Conservation (phyloP, 2,797 vertebrate species). For the Eidolon dupreanum region DNA sequence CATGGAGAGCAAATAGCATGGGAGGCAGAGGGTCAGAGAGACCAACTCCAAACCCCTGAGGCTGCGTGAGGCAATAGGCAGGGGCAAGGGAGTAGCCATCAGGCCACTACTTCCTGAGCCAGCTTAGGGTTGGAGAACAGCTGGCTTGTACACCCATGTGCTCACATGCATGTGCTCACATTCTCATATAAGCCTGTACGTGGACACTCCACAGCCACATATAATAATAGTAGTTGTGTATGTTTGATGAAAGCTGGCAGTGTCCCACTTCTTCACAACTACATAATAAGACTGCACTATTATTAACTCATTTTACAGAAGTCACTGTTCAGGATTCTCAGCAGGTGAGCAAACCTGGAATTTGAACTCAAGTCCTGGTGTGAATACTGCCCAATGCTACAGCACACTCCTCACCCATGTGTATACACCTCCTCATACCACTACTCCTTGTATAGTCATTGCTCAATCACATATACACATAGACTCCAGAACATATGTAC, state of each 20-base stretch:
- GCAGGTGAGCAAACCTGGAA: neutral
- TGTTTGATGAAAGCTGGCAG: rapidly evolving
- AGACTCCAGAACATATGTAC: rapidly evolving
- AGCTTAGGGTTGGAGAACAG: neutral
- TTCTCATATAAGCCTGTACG: rapidly evolving
- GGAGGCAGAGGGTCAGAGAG: rapidly evolving
- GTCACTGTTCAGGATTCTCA: neutral
- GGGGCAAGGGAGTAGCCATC: rapidly evolving
- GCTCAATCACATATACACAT: neutral
- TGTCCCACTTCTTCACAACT: neutral
- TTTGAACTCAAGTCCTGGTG: neutral
- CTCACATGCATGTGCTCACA: neutral
- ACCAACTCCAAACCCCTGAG: too few relatives aligned
- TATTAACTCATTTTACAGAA: neutral
- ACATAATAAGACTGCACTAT: neutral
- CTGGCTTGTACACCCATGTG: rapidly evolving
- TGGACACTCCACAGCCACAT: too few relatives aligned
- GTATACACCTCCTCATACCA: neutral
- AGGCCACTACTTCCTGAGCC: neutral
- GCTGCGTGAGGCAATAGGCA: neutral
- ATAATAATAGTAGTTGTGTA: neutral
- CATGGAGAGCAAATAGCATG: rapidly evolving
- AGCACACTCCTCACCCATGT: neutral
- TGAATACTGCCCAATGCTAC: rapidly evolving
- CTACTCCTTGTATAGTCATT: too few relatives aligned